Evolutionary conservation across 2,113 vertebrate genomes (phyloP).

Genomic region (Cochlearius cochlearius): DNA sequence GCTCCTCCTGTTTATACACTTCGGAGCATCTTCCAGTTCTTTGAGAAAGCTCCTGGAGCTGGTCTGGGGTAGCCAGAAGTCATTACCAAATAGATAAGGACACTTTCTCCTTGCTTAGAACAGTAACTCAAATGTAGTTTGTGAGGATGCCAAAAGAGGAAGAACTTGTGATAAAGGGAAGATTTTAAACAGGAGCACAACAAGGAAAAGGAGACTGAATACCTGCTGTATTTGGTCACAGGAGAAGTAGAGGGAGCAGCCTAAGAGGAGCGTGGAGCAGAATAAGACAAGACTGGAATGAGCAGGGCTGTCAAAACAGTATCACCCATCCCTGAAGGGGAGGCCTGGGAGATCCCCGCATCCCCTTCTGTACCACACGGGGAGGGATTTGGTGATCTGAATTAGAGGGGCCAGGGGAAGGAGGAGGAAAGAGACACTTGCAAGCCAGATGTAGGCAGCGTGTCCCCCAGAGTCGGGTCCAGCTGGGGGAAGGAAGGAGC

Average conservation of each 20-base stretch:
- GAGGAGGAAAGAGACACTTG: neutral
- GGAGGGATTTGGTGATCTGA: neutral
- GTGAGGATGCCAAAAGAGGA: neutral
- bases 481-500: neutral
- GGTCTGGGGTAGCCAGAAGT: neutral
- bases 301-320: neutral
- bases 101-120: neutral
- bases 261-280: neutral
- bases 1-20: neutral
- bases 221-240: neutral
- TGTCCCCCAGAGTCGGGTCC: neutral
- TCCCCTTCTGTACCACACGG: neutral
- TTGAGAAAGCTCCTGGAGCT: neutral
- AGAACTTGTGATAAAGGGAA: neutral
- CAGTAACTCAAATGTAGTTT: neutral
- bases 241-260: neutral
- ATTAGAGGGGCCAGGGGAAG: neutral
- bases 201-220: neutral
- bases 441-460: neutral
- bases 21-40: neutral
- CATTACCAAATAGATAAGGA: neutral
- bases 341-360: neutral
- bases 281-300: neutral
- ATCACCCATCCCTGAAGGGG: neutral
- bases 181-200: neutral